Evolutionary conservation across 1,140 invertebrate genomes (phyloP), one percentile per base, ranked within the genome.

Genomic region (Philotrypesis tridentata): DNA sequence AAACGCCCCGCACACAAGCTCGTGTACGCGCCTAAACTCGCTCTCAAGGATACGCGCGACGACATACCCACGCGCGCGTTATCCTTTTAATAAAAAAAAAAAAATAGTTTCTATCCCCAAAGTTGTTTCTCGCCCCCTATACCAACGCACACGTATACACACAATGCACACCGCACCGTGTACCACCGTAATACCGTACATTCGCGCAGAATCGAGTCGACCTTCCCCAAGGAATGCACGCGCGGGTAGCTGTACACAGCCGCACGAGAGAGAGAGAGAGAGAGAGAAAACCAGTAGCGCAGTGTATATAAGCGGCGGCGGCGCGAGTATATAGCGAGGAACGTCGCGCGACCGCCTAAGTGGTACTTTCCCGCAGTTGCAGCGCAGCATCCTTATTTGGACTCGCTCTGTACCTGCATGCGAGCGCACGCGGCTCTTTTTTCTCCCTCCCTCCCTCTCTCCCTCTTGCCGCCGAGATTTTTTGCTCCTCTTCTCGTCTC

Each of bases 251-350:
- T 12, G 55, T 37, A 37, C n/a, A 37, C 12, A 43, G 60, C 23
- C n/a, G 27, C n/a, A n/a, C n/a, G n/a, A n/a, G n/a, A n/a, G n/a
- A n/a, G n/a, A n/a, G n/a, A n/a, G n/a, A n/a, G n/a, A n/a, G n/a
- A 23, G 40, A 43, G 61, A 80, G 72, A 76, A 76, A 81, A 81
- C 31, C 43, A 81, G 72, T 81, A 81, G 73, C 61, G 9, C n/a
- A n/a, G n/a, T n/a, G 33, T 37, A 37, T 37, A 37, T n/a, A n/a
- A n/a, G n/a, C n/a, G n/a, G 33, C 33, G 33, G 33, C 33, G 9
- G 33, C 33, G 33, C 33, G 33, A 37, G 33, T 9, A 9, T 9
- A 9, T 43, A 48, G 43, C 14, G 43, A 80, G 60, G 40, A 67
- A 80, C 40, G 55, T 70, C 48, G 23, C 67, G 72, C 72, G 43